Evolutionary conservation across 2,113 vertebrate species (phyloP), one percentile per base, ranked within the genome.

Genomic region (Xiphophorus hellerii): DNA sequence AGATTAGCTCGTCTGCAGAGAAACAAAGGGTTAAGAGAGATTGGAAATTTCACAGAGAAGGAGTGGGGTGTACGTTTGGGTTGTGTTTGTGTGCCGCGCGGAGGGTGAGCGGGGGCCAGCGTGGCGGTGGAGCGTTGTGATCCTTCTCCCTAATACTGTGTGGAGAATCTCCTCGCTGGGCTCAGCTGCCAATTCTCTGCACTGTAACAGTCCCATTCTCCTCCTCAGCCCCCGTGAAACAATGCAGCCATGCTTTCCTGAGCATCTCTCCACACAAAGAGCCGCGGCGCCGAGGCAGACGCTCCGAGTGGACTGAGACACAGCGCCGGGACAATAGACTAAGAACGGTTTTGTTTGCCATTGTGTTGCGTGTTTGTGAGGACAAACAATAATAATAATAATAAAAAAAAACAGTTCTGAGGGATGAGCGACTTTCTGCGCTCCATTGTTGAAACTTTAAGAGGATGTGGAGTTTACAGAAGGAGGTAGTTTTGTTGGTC

Each of bases 21-120:
- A 92, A 90, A 93, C 92, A 93, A 93, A 93, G 90, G 85, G 90
- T 90, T 90, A 90, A 89, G 78, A 90, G 83, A 93, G 90, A 94
- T 94, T 91, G 90, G 87, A 82, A 86, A 94, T 94, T 94, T 94
- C 94, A 94, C 92, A 92, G 90, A 31, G 69, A 71, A 54, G 69
- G 77, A 75, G 84, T 37, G 60, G 60, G 78, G 67, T 69, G 54
- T 66, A 81, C 14, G 51, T 81, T 66, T 79, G 69, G 44, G 74
- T 84, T 70, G 60, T 54, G 72, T 42, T 54, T 68, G 76, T 77
- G 80, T 80, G 67, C 71, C 8, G 74, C 29, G 54, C 62, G 74
- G 63, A 65, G 79, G 77, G 76, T 51, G 77, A 79, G 87, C 0
- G 28, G 66, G 67, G 83, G 76, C 82, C 78, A 69, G 83, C 66